Percentiles rank a stretch among this genome's conserved stretches.
Evolutionary conservation across 2,113 vertebrate species (phyloP).

Genomic region (Peucedramus taeniatus): DNA sequence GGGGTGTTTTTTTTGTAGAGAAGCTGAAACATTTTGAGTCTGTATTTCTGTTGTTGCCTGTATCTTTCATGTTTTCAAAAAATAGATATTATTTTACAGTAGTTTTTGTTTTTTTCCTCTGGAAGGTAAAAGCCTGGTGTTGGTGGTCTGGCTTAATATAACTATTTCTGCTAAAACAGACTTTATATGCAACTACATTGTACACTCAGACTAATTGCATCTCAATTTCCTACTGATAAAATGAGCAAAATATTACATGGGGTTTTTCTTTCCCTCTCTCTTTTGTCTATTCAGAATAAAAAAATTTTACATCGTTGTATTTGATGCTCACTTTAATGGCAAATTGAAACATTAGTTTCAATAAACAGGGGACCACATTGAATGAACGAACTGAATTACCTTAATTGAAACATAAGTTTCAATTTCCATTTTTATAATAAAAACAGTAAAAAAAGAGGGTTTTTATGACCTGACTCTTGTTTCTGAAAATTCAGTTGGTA

Average conservation of each 20-base stretch:
- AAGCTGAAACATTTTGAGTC: neutral
- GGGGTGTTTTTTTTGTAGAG: neutral
- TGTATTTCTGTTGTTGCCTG: neutral
- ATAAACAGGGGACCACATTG: no score
- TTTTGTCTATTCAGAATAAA: neutral
- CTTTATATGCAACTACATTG: neutral
- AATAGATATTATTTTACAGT: neutral
- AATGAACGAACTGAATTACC: no score
- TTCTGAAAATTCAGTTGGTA: neutral
- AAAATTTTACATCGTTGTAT: neutral
- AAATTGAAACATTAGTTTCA: neutral
- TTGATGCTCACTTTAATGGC: neutral
- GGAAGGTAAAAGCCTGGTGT: neutral
- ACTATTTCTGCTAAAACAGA: neutral
- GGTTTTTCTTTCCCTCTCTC: fast-evolving
- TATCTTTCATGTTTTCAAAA: neutral
- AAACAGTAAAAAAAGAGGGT: neutral
- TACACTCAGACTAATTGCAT: neutral
- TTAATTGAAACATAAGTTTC: no score
- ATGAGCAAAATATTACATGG: neutral
- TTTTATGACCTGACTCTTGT: neutral
- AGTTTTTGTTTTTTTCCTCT: neutral
- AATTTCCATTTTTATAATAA: neutral
- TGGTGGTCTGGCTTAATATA: neutral
- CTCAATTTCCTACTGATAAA: neutral